Conservation (phyloP, 2,797 vertebrate species). For the Myotis findleyi region DNA sequence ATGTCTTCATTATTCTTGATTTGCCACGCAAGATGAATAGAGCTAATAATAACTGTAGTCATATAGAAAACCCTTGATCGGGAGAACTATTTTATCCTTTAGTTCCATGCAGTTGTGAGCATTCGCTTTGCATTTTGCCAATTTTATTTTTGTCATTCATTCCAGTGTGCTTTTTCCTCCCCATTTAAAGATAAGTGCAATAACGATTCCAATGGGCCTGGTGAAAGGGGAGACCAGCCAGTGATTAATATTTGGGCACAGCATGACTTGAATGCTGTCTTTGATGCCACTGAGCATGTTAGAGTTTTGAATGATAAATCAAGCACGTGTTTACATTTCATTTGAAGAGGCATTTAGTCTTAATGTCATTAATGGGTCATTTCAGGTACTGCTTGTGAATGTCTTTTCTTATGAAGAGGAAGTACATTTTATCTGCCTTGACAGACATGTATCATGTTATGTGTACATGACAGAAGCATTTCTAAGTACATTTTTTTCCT, state of each 20-base stretch:
- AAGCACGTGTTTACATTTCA: slow-evolving; percentile 58
- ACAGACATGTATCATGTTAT: slow-evolving; percentile 37
- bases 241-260: slow-evolving; percentile 67
- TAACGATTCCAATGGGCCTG: slow-evolving; percentile 61
- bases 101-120: not conserved
- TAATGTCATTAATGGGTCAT: slow-evolving; percentile 37
- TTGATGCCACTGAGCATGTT: not conserved
- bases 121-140: slow-evolving; percentile 49
- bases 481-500: not conserved
- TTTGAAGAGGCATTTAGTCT: slow-evolving; percentile 61
- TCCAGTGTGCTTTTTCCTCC: not conserved
- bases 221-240: slow-evolving; percentile 48
- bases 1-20: slow-evolving; percentile 74
- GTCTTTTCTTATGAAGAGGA: slow-evolving; percentile 45
- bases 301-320: slow-evolving; percentile 65
- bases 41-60: slow-evolving; percentile 56
- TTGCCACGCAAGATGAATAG: slow-evolving; percentile 58
- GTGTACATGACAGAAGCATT: slow-evolving; percentile 37
- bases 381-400: slow-evolving; percentile 29
- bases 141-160: slow-evolving; percentile 65
- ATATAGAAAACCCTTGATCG: slow-evolving; percentile 18
- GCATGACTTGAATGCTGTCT: slow-evolving; percentile 41
- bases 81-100: slow-evolving; percentile 42
- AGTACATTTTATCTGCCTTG: slow-evolving; percentile 30
- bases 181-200: slow-evolving; percentile 52